Conservation (phyloP, 2,797 vertebrate species). For the Sebastes umbrosus region DNA sequence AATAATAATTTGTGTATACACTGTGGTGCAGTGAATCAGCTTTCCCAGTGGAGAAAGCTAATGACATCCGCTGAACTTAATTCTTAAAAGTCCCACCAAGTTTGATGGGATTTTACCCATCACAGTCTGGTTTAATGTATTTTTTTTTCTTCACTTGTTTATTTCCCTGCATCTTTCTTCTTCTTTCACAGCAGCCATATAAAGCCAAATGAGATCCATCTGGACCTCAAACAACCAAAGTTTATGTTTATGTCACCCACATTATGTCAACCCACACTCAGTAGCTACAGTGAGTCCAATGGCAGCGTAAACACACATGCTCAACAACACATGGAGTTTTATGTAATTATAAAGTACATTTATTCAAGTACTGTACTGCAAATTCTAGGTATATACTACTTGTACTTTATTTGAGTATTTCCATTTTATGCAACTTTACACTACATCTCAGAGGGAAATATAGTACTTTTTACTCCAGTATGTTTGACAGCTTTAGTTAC, state of each 20-base stretch:
- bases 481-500: background rate
- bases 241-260: conserved; percentile 10
- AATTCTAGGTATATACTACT: background rate
- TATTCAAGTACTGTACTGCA: background rate
- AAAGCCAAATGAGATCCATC: conserved; percentile 10
- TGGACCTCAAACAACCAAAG: conserved; percentile 13
- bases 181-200: too few species aligned
- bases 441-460: background rate
- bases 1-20: background rate
- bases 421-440: background rate
- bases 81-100: background rate
- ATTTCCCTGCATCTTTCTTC: conserved; percentile 1
- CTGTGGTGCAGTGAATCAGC: background rate
- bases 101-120: conserved; percentile 4
- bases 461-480: too few species aligned
- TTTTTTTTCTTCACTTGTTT: conserved; percentile 6
- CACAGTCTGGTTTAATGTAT: background rate
- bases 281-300: background rate
- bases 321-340: too few species aligned
- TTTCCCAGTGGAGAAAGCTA: background rate
- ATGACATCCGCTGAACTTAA: background rate
- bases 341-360: background rate
- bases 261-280: background rate
- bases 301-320: background rate
- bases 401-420: background rate